A percentile compares a stretch with the other conserved stretches of the same genome.
Conservation (phyloP, 1,140 invertebrate genomes). For the Papilio dardanus region DNA sequence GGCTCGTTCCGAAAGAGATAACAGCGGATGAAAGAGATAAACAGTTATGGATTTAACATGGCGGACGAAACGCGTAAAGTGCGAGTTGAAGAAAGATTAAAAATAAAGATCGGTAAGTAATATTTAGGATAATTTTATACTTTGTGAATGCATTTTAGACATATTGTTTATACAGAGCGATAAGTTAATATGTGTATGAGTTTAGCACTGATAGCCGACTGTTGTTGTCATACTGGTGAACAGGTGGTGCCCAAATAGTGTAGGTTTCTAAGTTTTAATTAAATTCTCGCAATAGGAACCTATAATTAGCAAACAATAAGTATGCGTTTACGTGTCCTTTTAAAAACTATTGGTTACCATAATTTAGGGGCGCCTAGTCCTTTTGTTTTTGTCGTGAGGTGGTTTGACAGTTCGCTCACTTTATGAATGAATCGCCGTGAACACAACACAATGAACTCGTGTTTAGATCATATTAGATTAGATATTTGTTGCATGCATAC, state of each 20-base stretch:
- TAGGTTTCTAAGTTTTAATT: constrained; percentile 54
- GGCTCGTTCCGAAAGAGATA: constrained; percentile 81
- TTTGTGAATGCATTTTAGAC: neutral
- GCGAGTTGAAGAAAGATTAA: constrained; percentile 92
- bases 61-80: constrained; percentile 92
- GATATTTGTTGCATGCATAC: constrained; percentile 61
- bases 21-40: constrained; percentile 82
- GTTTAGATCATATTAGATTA: constrained; percentile 75
- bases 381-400: constrained; percentile 72
- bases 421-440: constrained; percentile 78
- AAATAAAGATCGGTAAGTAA: constrained; percentile 93
- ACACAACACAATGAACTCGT: constrained; percentile 78
- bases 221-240: constrained; percentile 72
- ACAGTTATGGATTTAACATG: constrained; percentile 91
- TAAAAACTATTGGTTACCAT: constrained; percentile 11
- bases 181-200: neutral
- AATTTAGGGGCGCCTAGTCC: constrained; percentile 43
- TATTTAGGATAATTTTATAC: constrained; percentile 42
- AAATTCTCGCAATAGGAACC: constrained; percentile 49
- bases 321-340: constrained; percentile 16
- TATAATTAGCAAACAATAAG: constrained; percentile 2
- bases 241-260: constrained; percentile 69
- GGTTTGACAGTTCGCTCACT: constrained; percentile 75
- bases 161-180: neutral
- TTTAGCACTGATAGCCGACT: constrained; percentile 28